Conservation (phyloP, 2,888 invertebrate species). For the Drosophila testacea region DNA sequence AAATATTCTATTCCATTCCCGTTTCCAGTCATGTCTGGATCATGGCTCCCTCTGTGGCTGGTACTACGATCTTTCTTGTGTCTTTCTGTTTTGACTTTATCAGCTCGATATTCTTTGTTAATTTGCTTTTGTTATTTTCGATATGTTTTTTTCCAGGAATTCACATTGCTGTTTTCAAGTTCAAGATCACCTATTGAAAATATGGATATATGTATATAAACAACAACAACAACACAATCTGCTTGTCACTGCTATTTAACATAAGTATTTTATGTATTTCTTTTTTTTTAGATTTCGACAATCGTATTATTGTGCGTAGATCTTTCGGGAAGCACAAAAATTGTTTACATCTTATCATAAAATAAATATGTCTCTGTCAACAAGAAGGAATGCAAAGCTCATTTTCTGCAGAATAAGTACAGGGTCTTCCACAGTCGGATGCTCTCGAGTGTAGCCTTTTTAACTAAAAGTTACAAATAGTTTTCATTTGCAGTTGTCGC, state of each 20-base stretch:
- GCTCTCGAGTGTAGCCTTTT: no score
- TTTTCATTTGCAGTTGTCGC: no score
- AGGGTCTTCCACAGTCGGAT: no score
- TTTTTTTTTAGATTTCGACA: conserved; percentile 29
- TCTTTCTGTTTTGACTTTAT: conserved; percentile 6
- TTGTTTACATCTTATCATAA: conserved; percentile 50
- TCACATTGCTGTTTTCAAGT: conserved; percentile 63
- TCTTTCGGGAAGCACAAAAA: conserved; percentile 48
- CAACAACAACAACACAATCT: conserved; percentile 12
- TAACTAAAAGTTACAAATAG: no score
- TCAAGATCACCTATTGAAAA: conserved; percentile 62
- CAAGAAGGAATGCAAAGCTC: conserved; percentile 8
- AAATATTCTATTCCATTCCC: conserved; percentile 60
- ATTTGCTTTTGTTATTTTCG: conserved; percentile 34
- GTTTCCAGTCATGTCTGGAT: conserved; percentile 4
- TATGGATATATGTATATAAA: conserved; percentile 1
- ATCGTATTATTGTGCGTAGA: conserved; percentile 58
- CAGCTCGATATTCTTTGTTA: conserved; percentile 8
- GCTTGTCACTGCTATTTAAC: conserved; percentile 49
- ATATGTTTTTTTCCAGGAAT: conserved; percentile 60
- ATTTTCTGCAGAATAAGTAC: no score
- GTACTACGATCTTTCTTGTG: neutral
- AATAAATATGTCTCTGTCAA: conserved; percentile 18
- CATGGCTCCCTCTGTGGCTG: neutral
- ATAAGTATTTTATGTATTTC: conserved; percentile 39